phyloP scores from a whole-genome alignment of 2,113 vertebrate genomes.

The Pseudorasbora parva region DNA sequence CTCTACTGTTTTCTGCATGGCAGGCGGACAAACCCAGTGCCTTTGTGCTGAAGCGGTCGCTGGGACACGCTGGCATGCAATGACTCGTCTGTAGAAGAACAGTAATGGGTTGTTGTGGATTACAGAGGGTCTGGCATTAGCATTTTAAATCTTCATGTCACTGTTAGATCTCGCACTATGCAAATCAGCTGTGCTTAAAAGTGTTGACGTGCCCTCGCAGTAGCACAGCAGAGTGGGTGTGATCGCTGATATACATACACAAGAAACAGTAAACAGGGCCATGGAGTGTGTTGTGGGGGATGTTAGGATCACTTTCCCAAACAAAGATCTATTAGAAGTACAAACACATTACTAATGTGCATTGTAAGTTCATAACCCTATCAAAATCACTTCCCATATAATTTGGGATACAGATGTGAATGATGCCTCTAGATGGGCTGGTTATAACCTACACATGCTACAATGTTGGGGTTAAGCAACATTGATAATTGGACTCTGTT shows the following conservation, averaged over 20 bases:
- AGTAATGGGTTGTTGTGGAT: conserved; percentile 46
- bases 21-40: conserved; percentile 51
- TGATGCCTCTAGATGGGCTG: background rate
- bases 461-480: too few species aligned
- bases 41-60: conserved; percentile 54
- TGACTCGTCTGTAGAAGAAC: conserved; percentile 47
- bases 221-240: background rate
- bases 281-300: background rate
- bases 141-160: conserved; percentile 52
- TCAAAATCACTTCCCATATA: background rate
- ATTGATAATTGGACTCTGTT: background rate
- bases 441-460: too few species aligned
- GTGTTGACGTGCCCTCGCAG: background rate
- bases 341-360: background rate
- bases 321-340: background rate
- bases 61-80: conserved; percentile 48
- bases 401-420: background rate
- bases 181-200: conserved; percentile 52
- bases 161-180: conserved; percentile 68
- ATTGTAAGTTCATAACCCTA: background rate
- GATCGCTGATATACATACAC: background rate
- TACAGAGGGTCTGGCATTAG: conserved; percentile 44
- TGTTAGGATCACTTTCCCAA: background rate
- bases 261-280: background rate
- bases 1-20: conserved; percentile 65